Base-by-base conservation (phyloP, 2,797 vertebrate species). In the Darevskia mixta region DNA sequence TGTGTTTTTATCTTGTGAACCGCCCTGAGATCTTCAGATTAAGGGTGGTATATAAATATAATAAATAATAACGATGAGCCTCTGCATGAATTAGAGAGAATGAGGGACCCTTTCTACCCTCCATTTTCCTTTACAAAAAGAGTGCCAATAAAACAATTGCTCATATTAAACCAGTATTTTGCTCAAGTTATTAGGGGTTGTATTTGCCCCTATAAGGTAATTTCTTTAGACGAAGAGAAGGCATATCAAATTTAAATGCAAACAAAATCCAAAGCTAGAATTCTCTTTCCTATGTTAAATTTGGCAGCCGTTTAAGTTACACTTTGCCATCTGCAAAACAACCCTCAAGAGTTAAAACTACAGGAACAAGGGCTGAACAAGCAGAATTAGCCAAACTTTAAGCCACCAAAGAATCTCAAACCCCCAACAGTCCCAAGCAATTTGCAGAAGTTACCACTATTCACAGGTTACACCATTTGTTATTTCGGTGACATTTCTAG, bases 401-500 rank as follows among this genome's bases (percentile, higher is more conserved):
- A 10, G 35, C 1, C 17, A 17, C 11, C 20, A 25, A 13, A 45
- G 15, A 78, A 41, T 76, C 55, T 2, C 5, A 1, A 83, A 29
- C 4, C 29, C 82, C 0, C 2, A 29, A 25, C 1, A 13, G 29
- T 45, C 8, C 10, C 58, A 85, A 38, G 23, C 0, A 0, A 9
- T 75, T 58, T 41, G 5, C 29, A 69, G 29, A 58, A 77, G 27
- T 49, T 55, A 18, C 20, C 38, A 35, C 7, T 58, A 35, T 45
- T 41, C 20, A n/a, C n/a, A 45, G 29, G 20, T 15, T 71, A 32
- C 10, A 71, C 11, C n/a, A 71, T 29, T 71, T n/a, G 10, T 73
- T 43, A 72, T 71, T 80, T 43, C 45, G 73, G 67, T 80, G 15
- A 41, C 67, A 80, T 73, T 73, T 81, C 32, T 9, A 73, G 3